phyloP scores from a whole-genome alignment of 2,888 invertebrate species.

The Andrena bicolor region DNA sequence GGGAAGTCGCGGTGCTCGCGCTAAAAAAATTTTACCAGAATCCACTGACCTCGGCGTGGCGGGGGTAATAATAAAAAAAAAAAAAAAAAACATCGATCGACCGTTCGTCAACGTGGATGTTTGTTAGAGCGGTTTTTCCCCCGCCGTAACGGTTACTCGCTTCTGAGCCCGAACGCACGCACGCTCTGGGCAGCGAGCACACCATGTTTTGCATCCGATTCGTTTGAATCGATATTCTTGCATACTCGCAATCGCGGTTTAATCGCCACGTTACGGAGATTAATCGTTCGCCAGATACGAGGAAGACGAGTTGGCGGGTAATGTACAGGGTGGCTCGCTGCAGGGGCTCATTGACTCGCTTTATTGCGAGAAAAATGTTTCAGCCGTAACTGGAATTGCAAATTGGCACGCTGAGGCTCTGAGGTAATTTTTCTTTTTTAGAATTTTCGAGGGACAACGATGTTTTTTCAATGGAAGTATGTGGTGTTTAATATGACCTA shows the following conservation, averaged over 20 bases:
- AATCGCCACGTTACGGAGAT: slow-evolving; percentile 50
- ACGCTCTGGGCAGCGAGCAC: slow-evolving; percentile 21
- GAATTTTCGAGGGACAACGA: no score
- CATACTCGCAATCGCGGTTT: slow-evolving; percentile 44
- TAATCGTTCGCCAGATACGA: slow-evolving; percentile 53
- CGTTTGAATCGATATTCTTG: slow-evolving; percentile 60
- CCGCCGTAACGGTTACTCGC: slow-evolving; percentile 45
- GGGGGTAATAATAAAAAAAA: slow-evolving; percentile 17
- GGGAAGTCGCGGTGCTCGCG: slow-evolving; percentile 29
- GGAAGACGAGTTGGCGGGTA: slow-evolving; percentile 54
- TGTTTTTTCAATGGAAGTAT: no score
- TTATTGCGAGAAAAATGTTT: background rate
- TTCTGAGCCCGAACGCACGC: background rate
- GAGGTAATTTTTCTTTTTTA: no score
- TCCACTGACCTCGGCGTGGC: slow-evolving; percentile 41
- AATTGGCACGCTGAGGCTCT: no score
- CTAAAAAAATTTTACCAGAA: slow-evolving; percentile 49
- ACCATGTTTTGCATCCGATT: slow-evolving; percentile 57
- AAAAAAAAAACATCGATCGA: slow-evolving; percentile 16
- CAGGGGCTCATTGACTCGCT: background rate
- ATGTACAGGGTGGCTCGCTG: slow-evolving; percentile 17
- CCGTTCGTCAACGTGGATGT: slow-evolving; percentile 40
- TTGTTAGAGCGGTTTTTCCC: slow-evolving; percentile 36
- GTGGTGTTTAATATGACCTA: no score
- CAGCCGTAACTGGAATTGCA: no score